A percentile compares a stretch with the other conserved stretches of the same genome.
Conservation (phyloP, 1,140 invertebrate species). For the Drosophila busckii region DNA sequence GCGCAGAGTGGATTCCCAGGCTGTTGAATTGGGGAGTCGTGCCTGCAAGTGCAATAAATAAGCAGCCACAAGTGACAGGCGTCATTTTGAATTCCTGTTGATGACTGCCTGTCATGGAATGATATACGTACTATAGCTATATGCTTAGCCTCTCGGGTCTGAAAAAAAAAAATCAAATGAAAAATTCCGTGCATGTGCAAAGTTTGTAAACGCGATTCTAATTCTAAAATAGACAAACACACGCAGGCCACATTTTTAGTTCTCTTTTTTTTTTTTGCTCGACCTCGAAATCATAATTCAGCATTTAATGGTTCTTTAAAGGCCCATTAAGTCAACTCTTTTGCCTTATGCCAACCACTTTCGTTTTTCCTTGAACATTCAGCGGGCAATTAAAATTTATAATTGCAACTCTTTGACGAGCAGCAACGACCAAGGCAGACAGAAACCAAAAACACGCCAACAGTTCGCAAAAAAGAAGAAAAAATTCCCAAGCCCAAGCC, state of each 20-base stretch:
- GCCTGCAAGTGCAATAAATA: conserved; percentile 54
- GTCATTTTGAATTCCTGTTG: conserved; percentile 57
- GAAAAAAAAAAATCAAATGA: background rate
- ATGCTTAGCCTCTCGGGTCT: background rate
- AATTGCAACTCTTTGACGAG: conserved; percentile 72
- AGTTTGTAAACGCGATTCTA: conserved; percentile 20
- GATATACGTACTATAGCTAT: conserved; percentile 9
- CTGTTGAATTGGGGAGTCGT: background rate
- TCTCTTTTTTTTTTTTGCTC: conserved; percentile 27
- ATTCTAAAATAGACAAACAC: conserved; percentile 13
- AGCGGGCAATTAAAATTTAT: conserved; percentile 59
- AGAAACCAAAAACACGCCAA: background rate
- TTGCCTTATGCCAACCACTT: conserved; percentile 39
- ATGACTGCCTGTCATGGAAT: conserved; percentile 31
- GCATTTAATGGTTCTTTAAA: conserved; percentile 56
- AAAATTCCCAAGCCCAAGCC: conserved; percentile 5
- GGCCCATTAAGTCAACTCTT: conserved; percentile 70
- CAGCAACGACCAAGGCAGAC: conserved; percentile 1
- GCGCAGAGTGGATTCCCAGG: conserved; percentile 3
- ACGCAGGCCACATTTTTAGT: conserved; percentile 30
- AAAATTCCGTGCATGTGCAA: background rate
- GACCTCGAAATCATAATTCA: conserved; percentile 71
- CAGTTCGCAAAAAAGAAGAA: no score
- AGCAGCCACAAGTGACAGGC: conserved; percentile 52
- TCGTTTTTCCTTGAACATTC: conserved; percentile 64